Evolutionary conservation across 2,113 vertebrate genomes (phyloP).

Genomic region (Ardeotis arabs): DNA sequence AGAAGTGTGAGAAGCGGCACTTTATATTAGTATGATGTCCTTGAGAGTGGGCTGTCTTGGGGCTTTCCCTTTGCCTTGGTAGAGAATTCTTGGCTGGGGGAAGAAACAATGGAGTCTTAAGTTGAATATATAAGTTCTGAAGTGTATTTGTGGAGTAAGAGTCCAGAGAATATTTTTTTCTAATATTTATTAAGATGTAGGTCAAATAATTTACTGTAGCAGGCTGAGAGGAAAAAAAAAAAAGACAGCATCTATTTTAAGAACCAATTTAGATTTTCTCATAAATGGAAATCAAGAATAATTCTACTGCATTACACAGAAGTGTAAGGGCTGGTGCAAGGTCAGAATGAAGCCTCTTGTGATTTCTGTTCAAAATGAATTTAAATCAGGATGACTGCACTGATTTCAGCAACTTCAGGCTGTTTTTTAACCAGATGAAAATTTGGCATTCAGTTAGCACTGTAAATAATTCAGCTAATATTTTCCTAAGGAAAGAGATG

Average conservation of each 20-base stretch:
- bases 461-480: slow-evolving; percentile 25
- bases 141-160: background rate
- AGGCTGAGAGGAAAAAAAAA: slow-evolving; percentile 14
- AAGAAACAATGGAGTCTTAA: background rate
- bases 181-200: slow-evolving; percentile 60
- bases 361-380: slow-evolving; percentile 63
- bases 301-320: slow-evolving; percentile 53
- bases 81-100: background rate
- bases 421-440: slow-evolving; percentile 22
- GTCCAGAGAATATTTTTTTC: background rate
- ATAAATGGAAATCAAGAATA: slow-evolving; percentile 64
- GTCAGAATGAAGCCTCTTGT: slow-evolving; percentile 57
- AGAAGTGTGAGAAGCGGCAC: background rate
- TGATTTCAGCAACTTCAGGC: slow-evolving; percentile 49
- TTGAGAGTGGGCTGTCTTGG: background rate
- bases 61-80: background rate
- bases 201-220: slow-evolving; percentile 63
- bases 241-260: slow-evolving; percentile 54
- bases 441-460: background rate
- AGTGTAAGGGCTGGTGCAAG: slow-evolving; percentile 55
- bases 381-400: slow-evolving; percentile 60
- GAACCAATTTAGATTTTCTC: slow-evolving; percentile 65
- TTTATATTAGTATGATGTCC: background rate
- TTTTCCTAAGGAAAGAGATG: background rate
- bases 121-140: background rate